Evolutionary conservation across 2,113 vertebrate species (phyloP).

Genomic region (Vireo altiloquus): DNA sequence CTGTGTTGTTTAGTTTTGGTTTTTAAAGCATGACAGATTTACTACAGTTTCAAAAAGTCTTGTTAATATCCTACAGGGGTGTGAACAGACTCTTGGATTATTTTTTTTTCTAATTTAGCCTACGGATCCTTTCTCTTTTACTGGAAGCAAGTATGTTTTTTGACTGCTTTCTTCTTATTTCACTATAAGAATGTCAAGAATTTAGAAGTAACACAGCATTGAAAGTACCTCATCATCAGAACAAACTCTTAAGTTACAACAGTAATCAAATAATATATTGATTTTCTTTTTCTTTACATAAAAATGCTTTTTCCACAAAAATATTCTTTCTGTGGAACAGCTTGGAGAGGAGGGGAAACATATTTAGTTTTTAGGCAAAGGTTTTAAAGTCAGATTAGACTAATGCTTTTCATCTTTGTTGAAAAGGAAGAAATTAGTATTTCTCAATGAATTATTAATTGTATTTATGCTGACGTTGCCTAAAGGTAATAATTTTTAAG

Average conservation of each 20-base stretch:
- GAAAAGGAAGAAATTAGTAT: not conserved
- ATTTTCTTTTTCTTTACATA: not conserved
- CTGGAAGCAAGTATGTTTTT: not conserved
- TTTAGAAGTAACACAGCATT: not conserved
- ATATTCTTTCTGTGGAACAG: not conserved
- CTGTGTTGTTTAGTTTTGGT: not conserved
- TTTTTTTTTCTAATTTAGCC: not conserved
- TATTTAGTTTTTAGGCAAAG: not conserved
- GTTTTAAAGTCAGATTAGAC: not conserved
- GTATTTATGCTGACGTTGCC: not conserved
- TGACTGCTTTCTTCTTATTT: not conserved
- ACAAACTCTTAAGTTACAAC: not conserved
- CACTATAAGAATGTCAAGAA: not conserved
- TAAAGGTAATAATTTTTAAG: not conserved
- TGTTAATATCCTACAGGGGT: not conserved
- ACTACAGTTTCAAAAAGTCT: not conserved
- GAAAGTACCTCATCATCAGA: not conserved
- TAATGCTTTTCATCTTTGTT: not conserved
- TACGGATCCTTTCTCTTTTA: not conserved
- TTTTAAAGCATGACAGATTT: not conserved
- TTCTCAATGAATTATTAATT: not conserved
- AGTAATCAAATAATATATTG: not conserved
- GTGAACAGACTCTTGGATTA: not conserved
- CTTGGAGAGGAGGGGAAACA: not conserved
- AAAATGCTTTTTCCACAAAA: not conserved